Base-by-base conservation (phyloP, 2,888 invertebrate species). In the Pammene fasciana region DNA sequence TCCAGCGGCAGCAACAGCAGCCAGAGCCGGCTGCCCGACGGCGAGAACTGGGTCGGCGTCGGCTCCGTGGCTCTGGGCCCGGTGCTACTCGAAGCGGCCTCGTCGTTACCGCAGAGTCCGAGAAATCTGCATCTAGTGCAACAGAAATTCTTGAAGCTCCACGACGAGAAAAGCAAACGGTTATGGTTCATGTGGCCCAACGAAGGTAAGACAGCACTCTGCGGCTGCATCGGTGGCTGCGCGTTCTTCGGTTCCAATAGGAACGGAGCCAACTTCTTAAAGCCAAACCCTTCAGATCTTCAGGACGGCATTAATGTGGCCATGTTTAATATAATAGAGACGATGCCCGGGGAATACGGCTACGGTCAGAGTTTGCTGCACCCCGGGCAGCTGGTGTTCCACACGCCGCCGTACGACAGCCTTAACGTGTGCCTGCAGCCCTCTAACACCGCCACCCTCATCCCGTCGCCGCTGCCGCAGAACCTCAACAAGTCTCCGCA, bases 161-260 rank as follows among this genome's bases (percentile, higher is more conserved):
- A 97, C 78, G 99, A 99, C 87, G 95, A 95, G 26, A 94, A 95
- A 75, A 95, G 95, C 0, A 97, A 97, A 82, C 94, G 98, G 68
- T 90, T 99, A 45, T 98, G 98, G 97, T 99, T 99, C 83, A 88
- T 99, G 36, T 99, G 99, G 99, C 95, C 97, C 0, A 93, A 93
- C 16, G 95, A 96, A 75, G 94, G 94, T 2, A 95, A 95, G 75
- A 93, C 93, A 70, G 91, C 94, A 0, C 97, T 96, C 76, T 99
- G 99, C 84, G 99, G 99, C 0, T 99, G 99, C 85, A 96, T 97
- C 41, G 99, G 99, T 3, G 99, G 99, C 0, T 99, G 98, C 82
- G 94, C 94, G 11, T 99, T 99, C 91, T 99, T 99, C 83, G 99
- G 99, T 2, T 95, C 94, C 66, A 99, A 99, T 86, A 94, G 95